Conservation (phyloP, 2,888 invertebrate species). For the Heliothis peltigera region DNA sequence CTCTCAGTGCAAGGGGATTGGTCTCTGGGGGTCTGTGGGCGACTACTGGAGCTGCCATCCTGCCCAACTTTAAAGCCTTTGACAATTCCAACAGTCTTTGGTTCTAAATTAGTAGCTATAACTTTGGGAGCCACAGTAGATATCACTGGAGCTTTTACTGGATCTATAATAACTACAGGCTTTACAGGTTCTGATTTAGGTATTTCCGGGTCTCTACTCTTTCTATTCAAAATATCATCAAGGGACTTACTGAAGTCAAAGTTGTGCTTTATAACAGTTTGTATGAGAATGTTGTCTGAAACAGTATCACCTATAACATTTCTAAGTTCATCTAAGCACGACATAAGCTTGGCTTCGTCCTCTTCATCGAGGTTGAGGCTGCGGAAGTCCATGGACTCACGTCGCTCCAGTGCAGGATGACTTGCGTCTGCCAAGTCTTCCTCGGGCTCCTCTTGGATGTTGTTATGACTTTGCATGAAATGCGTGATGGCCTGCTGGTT, state of each 20-base stretch:
- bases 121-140: constrained; percentile 76
- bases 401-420: constrained; percentile 71
- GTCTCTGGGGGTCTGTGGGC: constrained; percentile 90
- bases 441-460: constrained; percentile 92
- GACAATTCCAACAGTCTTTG: constrained; percentile 78
- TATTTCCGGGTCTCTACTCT: constrained; percentile 66
- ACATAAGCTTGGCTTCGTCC: constrained; percentile 93
- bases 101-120: constrained; percentile 84
- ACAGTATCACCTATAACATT: constrained; percentile 94
- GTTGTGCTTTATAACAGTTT: constrained; percentile 92
- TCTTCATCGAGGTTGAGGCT: constrained; percentile 90
- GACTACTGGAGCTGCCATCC: constrained; percentile 71
- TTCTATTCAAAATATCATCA: constrained; percentile 91
- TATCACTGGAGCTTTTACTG: constrained; percentile 74
- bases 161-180: constrained; percentile 70
- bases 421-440: constrained; percentile 78
- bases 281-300: constrained; percentile 93
- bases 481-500: constrained; percentile 93
- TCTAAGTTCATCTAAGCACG: constrained; percentile 95
- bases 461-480: constrained; percentile 93
- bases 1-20: constrained; percentile 92
- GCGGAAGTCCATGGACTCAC: constrained; percentile 87
- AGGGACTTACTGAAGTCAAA: constrained; percentile 93
- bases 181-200: constrained; percentile 64
- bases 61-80: constrained; percentile 90